Evolutionary conservation across 2,797 vertebrate species (phyloP).

Genomic region (Melanotaenia maccullochi): DNA sequence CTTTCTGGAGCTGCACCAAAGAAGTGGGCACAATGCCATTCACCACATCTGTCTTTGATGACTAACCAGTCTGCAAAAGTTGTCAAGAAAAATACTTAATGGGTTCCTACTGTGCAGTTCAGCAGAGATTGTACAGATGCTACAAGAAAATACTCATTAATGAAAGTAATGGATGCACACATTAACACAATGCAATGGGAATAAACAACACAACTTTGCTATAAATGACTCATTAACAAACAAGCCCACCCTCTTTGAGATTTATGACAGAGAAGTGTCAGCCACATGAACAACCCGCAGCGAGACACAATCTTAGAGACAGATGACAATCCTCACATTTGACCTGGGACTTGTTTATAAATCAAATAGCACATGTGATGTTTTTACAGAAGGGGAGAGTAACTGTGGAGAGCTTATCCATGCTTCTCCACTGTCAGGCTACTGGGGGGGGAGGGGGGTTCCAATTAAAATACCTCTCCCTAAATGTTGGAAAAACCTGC

Average conservation of each 20-base stretch:
- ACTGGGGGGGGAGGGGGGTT: slow-evolving; percentile 63
- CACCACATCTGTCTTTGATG: slow-evolving; percentile 62
- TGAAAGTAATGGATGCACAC: slow-evolving; percentile 48
- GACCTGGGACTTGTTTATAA: slow-evolving; percentile 20
- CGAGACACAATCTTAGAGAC: slow-evolving; percentile 11
- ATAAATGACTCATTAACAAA: slow-evolving; percentile 47
- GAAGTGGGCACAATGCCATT: slow-evolving; percentile 41
- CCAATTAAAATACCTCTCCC: slow-evolving; percentile 80
- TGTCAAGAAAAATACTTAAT: slow-evolving; percentile 49
- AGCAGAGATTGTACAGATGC: slow-evolving; percentile 46
- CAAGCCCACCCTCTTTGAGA: slow-evolving; percentile 39
- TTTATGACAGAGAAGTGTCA: slow-evolving; percentile 33
- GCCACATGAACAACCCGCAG: slow-evolving; percentile 8
- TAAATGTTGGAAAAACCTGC: slow-evolving; percentile 78
- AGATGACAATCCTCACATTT: slow-evolving; percentile 36
- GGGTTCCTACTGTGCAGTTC: slow-evolving; percentile 60
- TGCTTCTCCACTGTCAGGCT: slow-evolving; percentile 57
- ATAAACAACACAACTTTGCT: slow-evolving; percentile 46
- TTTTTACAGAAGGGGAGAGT: slow-evolving; percentile 24
- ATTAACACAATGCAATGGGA: slow-evolving; percentile 53
- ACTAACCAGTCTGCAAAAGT: slow-evolving; percentile 51
- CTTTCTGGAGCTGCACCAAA: slow-evolving; percentile 37
- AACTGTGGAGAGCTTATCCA: slow-evolving; percentile 49
- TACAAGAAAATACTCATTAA: slow-evolving; percentile 46
- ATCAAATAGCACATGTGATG: slow-evolving; percentile 47